Evolutionary conservation across 30 jellyfish, hydroid and myxozoan species (phyloP), one percentile per base, ranked within the genome.

Genomic region (Aurelia coerulea): DNA sequence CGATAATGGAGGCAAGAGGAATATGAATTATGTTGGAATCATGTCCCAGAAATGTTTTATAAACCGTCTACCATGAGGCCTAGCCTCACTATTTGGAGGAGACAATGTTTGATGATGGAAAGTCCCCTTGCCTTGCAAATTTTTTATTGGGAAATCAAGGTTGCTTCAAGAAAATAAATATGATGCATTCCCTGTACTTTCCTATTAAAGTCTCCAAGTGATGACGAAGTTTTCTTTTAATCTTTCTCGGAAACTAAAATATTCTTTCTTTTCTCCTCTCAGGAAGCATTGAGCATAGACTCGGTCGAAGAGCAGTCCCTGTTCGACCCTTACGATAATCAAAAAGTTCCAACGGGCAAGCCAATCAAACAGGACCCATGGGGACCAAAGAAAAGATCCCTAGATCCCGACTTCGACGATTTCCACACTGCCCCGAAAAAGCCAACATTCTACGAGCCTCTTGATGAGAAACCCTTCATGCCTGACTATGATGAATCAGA

Each of bases 241-340:
- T 46, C 13, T 9, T 46, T 46, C 56, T 46, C 56, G 4, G 16
- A 7, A 7, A 46, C 56, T 64, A 65, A 19, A 37, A 17, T 34
- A 23, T 80, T 35, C 42, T 73, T 60, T 63, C 10, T 0, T 60
- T 34, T 69, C 35, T 29, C 37, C 37, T 29, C 77, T 35, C 68
- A 95, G 99, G 99, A 95, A 81, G 99, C 99, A 65, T 80, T 95
- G 23, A 76, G 96, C 77, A 95, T 95, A 62, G 97, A 95, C 75
- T 84, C 97, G 2, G 95, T 95, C 62, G 99, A 95, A 53, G 99
- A 95, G 19, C 97, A 95, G 68, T 89, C 97, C 2, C 73, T 95
- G 31, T 95, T 95, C 89, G 99, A 95, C 65, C 96, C 99, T 7
- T 95, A 89, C 88, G 99, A 95, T 49, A 95, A 95, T 42, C 99